Evolutionary conservation across 2,888 invertebrate genomes (phyloP).

Genomic region (Eupithecia centaureata): DNA sequence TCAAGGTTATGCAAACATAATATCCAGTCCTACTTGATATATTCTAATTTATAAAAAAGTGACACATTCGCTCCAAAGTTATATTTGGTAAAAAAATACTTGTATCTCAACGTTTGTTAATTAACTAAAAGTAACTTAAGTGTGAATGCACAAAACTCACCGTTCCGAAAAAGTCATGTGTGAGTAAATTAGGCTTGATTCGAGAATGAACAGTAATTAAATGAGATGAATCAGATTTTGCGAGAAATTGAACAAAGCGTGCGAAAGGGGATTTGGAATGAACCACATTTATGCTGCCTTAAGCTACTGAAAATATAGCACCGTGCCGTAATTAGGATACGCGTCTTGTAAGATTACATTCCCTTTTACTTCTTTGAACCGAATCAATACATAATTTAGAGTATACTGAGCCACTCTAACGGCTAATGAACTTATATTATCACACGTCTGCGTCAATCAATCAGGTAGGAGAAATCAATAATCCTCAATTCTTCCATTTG

Average conservation of each 20-base stretch:
- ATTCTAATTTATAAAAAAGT: too few relatives aligned
- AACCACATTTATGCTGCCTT: slow-evolving; percentile 18
- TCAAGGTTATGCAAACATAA: too few relatives aligned
- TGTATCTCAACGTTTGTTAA: too few relatives aligned
- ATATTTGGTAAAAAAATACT: too few relatives aligned
- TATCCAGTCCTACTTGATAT: too few relatives aligned
- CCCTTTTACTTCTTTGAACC: background rate
- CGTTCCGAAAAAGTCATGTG: background rate
- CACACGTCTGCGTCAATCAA: background rate
- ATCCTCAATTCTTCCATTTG: background rate
- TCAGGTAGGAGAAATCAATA: background rate
- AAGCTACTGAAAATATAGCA: slow-evolving; percentile 12
- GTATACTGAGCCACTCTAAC: background rate
- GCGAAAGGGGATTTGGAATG: slow-evolving; percentile 18
- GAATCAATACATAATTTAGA: slow-evolving; percentile 1
- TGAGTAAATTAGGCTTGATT: slow-evolving; percentile 12
- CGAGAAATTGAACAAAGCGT: slow-evolving; percentile 30
- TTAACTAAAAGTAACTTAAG: background rate
- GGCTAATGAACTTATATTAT: background rate
- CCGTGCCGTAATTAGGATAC: slow-evolving; percentile 4
- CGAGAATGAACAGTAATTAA: slow-evolving; percentile 23
- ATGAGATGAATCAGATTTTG: slow-evolving; percentile 24
- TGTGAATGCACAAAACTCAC: background rate
- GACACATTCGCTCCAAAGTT: too few relatives aligned
- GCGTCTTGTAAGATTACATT: slow-evolving; percentile 10